Percentiles rank a stretch among this genome's conserved stretches.
Evolutionary conservation across 2,113 vertebrate species (phyloP).

Genomic region (Phainopepla nitens): DNA sequence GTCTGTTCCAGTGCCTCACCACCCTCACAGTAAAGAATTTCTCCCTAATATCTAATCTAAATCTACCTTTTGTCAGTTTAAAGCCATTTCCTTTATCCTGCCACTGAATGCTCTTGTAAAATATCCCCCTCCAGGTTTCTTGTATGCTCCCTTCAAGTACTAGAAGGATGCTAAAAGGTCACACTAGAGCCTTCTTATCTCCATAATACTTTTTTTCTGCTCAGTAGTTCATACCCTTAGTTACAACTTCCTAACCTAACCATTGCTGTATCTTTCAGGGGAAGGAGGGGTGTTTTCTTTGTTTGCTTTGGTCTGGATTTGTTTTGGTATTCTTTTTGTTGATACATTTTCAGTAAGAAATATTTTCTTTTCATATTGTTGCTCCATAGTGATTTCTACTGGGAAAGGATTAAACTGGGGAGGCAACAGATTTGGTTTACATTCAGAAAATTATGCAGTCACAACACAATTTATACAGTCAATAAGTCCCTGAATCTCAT

Average conservation of each 20-base stretch:
- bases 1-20: neutral
- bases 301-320: neutral
- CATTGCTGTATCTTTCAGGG: neutral
- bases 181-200: neutral
- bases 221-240: neutral
- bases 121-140: neutral
- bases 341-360: neutral
- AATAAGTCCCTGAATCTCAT: neutral
- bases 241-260: neutral
- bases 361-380: neutral
- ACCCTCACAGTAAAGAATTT: neutral
- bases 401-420: neutral
- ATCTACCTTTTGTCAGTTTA: neutral
- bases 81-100: neutral
- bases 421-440: neutral
- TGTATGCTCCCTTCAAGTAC: too few relatives aligned
- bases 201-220: neutral
- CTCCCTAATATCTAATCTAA: neutral
- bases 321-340: neutral
- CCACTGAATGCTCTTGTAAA: neutral
- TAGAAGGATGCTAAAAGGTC: neutral
- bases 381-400: neutral
- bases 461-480: neutral
- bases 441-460: neutral
- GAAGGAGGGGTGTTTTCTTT: accelerated